Percentiles rank a stretch among this genome's conserved stretches.
These are phyloP conservation scores for Yasuhikotakia modesta DNA, from an alignment of 2,797 vertebrate species.

Conservation along the genomic window DNA sequence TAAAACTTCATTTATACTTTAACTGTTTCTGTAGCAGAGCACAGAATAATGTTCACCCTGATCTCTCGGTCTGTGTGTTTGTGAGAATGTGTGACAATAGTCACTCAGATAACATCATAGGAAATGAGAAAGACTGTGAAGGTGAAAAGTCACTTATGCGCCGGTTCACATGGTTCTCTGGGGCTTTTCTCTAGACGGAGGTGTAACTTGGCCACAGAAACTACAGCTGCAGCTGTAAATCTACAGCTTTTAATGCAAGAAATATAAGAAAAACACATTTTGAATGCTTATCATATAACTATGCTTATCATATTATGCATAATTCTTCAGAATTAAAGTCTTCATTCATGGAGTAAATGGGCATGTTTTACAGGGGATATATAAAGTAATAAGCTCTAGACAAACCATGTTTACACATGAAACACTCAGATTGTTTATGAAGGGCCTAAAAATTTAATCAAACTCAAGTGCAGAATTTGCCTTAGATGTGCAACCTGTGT, in stretches of 20 bases:
- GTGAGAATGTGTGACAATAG: not conserved
- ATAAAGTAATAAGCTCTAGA: no score
- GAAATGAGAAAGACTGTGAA: not conserved
- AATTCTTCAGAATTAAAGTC: no score
- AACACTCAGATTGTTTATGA: not conserved
- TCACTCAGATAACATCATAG: not conserved
- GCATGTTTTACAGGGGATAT: no score
- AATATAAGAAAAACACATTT: not conserved
- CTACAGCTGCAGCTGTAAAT: not conserved
- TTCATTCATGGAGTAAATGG: no score
- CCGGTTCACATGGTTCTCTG: constrained; percentile 3
- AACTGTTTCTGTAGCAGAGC: not conserved
- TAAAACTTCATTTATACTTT: not conserved
- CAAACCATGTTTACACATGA: no score
- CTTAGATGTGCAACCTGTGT: no score
- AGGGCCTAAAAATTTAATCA: no score
- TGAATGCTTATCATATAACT: no score
- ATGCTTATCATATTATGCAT: no score
- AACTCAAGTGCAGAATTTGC: not conserved
- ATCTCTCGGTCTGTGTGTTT: not conserved
- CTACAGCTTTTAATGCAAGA: no score
- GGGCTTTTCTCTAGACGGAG: not conserved
- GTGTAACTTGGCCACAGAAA: not conserved
- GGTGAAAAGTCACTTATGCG: not conserved
- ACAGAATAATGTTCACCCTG: not conserved